Base-by-base conservation (phyloP, 2,888 invertebrate genomes). In the Drosophila lutescens region DNA sequence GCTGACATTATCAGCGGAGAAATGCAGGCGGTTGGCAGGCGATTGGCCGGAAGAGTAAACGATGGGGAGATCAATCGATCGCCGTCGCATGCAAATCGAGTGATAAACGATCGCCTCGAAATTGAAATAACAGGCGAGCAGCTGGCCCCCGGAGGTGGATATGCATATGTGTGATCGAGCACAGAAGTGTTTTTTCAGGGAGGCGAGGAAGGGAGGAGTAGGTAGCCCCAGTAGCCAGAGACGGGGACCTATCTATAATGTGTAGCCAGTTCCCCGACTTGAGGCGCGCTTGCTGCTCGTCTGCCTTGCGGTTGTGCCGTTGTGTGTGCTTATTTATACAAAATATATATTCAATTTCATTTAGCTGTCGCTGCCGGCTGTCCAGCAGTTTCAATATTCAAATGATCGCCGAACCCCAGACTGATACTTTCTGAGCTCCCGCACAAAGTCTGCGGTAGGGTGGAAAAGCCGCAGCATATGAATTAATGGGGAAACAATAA, bases 51-150 rank as follows among this genome's bases (percentile, higher is more conserved):
- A 34, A 34, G 10, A 12, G 10, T 12, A 34, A 34, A 34, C 34
- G 34, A 36, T 49, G 49, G 69, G 57, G 59, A 73, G 72, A 68
- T 61, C 79, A 68, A 74, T 63, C 68, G 63, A 62, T 47, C 77
- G 56, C 32, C 58, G 57, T 56, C 58, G 71, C 76, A 82, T 84
- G 85, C 86, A 90, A 88, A 86, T 88, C 78, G 84, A 91, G 83
- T 89, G 88, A 90, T 91, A 90, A 90, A 88, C 86, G 85, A 89
- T 90, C 89, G 87, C 77, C 77, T 78, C 73, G 69, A 78, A 88
- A 89, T 80, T 78, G 76, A 90, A 85, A 78, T 85, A 90, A 84
- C 89, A 89, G 89, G 90, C 89, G 83, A 80, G 46, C 91, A 90
- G 90, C 84, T 66, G 61, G 69, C 56, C 63, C 66, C 56, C 74